Conservation (phyloP, 2,888 invertebrate genomes). For the Hyalella azteca region DNA sequence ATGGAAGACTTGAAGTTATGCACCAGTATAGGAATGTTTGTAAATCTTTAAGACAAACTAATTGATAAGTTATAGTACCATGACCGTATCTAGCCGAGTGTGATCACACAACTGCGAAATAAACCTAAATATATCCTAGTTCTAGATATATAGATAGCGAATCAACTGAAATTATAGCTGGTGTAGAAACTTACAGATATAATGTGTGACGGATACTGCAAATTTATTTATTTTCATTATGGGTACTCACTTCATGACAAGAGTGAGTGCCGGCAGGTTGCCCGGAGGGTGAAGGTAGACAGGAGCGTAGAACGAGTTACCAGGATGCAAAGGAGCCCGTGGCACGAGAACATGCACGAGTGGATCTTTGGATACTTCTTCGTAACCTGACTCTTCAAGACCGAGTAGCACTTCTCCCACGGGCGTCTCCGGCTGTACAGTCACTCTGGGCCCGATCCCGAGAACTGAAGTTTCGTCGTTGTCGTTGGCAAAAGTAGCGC, state of each 20-base stretch:
- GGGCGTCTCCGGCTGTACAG: conserved; percentile 53
- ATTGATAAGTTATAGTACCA: too few species aligned
- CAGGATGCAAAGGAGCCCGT: conserved; percentile 85
- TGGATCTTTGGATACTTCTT: conserved; percentile 70
- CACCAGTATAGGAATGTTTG: too few species aligned
- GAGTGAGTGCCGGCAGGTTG: conserved; percentile 71
- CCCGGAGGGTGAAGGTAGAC: conserved; percentile 75
- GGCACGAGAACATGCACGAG: conserved; percentile 85
- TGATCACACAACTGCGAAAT: too few species aligned
- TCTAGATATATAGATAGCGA: too few species aligned
- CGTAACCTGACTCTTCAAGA: conserved; percentile 46
- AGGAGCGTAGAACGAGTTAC: conserved; percentile 87
- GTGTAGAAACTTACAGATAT: too few species aligned
- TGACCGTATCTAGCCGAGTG: too few species aligned
- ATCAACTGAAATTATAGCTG: too few species aligned
- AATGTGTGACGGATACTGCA: too few species aligned
- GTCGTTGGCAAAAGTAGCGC: conserved; percentile 26
- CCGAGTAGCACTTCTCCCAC: conserved; percentile 50
- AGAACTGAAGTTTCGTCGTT: conserved; percentile 28
- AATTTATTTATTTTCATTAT: too few species aligned
- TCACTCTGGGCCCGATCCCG: conserved; percentile 47
- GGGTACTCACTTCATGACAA: conserved; percentile 80
- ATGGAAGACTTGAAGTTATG: too few species aligned
- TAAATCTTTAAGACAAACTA: too few species aligned
- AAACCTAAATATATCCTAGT: too few species aligned